Evolutionary conservation across 2,797 vertebrate species (phyloP).

Genomic region (Tympanoctomys barrerae): DNA sequence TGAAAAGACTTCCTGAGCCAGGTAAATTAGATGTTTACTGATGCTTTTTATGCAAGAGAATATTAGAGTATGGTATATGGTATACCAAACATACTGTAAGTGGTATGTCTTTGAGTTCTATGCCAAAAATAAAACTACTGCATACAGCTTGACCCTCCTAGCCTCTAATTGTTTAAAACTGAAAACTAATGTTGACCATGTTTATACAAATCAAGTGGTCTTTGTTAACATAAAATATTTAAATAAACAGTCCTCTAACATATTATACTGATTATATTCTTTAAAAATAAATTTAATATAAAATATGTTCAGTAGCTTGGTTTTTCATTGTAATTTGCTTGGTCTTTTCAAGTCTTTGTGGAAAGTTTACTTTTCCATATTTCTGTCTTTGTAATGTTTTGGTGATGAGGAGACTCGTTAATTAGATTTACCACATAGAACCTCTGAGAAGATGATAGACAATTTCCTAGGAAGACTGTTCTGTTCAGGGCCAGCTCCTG

Average conservation of each 20-base stretch:
- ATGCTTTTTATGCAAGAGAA: background rate
- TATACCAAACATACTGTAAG: conserved; percentile 12
- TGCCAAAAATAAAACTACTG: conserved; percentile 25
- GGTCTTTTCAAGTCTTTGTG: background rate
- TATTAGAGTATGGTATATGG: background rate
- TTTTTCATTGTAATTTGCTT: conserved; percentile 45
- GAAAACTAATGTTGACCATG: conserved; percentile 33
- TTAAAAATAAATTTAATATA: conserved; percentile 60
- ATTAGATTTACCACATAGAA: background rate
- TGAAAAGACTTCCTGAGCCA: conserved; percentile 13
- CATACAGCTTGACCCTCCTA: background rate
- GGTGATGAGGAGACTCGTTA: background rate
- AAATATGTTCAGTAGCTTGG: conserved; percentile 14
- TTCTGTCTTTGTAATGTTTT: conserved; percentile 29
- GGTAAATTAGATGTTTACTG: background rate
- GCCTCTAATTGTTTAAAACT: conserved; percentile 21
- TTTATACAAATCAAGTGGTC: background rate
- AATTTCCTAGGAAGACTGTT: background rate
- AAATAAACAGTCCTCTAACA: background rate
- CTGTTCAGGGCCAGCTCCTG: background rate
- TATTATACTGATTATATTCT: conserved; percentile 10
- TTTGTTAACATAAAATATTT: conserved; percentile 47
- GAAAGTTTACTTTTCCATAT: background rate
- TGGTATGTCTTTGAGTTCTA: background rate
- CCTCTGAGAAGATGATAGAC: background rate